phyloP scores from a whole-genome alignment of 1,140 invertebrate species.

The Platorchestia sp. region DNA sequence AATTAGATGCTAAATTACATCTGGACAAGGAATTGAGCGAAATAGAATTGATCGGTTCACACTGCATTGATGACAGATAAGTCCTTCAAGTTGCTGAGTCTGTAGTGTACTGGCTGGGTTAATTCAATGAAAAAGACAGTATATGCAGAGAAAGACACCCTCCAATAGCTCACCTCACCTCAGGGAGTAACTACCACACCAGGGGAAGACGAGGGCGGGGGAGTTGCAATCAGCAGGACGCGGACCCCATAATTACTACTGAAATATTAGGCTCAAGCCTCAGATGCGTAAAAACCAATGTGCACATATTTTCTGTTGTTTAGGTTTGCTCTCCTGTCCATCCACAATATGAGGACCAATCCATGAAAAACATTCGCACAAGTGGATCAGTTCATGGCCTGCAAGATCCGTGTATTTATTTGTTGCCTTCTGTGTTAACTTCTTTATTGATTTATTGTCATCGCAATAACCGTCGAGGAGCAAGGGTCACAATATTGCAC shows the following conservation, averaged over 20 bases:
- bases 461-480: not conserved
- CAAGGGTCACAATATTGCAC: conserved; percentile 2
- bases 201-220: not conserved
- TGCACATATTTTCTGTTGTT: not conserved
- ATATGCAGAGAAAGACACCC: not conserved
- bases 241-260: not conserved
- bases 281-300: not conserved
- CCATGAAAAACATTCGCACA: not conserved
- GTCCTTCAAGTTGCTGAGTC: not conserved
- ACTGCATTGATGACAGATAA: not conserved
- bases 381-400: not conserved
- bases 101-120: not conserved
- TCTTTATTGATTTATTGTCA: conserved; percentile 5
- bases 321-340: not conserved
- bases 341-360: not conserved
- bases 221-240: not conserved
- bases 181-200: not conserved
- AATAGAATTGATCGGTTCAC: not conserved
- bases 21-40: not conserved
- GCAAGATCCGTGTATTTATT: not conserved
- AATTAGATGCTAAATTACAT: not conserved
- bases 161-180: not conserved
- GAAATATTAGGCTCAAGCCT: not conserved
- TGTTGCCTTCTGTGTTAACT: not conserved
- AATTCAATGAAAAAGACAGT: not conserved